A percentile compares a stretch with the other conserved stretches of the same genome.
These are phyloP conservation scores for Masticophis lateralis DNA, from an alignment of 2,797 vertebrate species.

Conservation along the genomic window DNA sequence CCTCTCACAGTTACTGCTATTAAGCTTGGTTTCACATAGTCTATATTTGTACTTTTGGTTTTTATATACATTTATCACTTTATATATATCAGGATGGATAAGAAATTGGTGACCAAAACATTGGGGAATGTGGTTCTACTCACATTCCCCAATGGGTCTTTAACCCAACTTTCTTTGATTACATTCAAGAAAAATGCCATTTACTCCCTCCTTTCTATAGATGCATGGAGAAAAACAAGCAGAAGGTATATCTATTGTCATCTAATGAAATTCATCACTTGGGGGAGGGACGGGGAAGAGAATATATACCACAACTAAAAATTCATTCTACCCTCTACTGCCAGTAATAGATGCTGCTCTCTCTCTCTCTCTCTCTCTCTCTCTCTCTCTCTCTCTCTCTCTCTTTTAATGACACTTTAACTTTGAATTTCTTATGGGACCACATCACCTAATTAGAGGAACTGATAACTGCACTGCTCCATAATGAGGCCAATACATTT, in stretches of 20 bases:
- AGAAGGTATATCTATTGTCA: background rate
- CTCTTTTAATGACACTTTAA: conserved; percentile 80
- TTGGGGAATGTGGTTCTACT: background rate
- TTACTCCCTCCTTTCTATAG: background rate
- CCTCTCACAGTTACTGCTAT: too few species aligned
- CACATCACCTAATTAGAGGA: conserved; percentile 93
- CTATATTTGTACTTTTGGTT: too few species aligned
- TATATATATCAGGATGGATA: background rate
- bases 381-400: conserved; percentile 71
- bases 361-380: conserved; percentile 67
- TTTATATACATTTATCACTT: too few species aligned
- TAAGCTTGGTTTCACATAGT: too few species aligned
- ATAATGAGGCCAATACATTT: conserved; percentile 98
- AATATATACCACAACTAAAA: conserved; percentile 44
- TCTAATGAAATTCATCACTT: background rate
- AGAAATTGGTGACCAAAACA: background rate
- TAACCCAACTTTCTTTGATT: background rate
- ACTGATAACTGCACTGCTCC: conserved; percentile 95
- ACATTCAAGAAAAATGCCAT: background rate
- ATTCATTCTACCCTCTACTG: conserved; percentile 57
- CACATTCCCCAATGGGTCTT: background rate
- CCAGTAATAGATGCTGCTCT: conserved; percentile 71
- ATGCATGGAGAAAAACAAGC: background rate
- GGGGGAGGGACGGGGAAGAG: background rate
- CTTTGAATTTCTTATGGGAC: conserved; percentile 93